phyloP scores from a whole-genome alignment of 2,113 vertebrate genomes.

The Procavia capensis region DNA sequence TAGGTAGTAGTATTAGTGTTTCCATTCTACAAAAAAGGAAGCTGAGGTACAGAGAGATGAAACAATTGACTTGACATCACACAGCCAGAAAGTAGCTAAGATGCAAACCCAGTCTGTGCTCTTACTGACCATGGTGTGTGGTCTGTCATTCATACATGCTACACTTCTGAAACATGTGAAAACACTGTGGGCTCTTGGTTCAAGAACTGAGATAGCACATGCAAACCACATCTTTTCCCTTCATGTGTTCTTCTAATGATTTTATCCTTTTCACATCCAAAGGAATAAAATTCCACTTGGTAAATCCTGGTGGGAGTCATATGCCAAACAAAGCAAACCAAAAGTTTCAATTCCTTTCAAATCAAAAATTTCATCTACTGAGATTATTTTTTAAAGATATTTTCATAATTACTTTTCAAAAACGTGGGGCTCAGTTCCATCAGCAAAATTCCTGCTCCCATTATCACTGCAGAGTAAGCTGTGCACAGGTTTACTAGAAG shows the following conservation, averaged over 20 bases:
- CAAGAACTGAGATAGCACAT: not conserved
- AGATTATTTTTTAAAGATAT: not conserved
- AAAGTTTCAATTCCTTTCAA: not conserved
- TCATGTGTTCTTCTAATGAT: not conserved
- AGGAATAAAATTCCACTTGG: not conserved
- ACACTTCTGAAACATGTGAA: not conserved
- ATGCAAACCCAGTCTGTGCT: not conserved
- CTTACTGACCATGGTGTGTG: not conserved
- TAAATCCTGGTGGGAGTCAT: not conserved
- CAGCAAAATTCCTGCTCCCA: not conserved
- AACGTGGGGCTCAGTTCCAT: not conserved
- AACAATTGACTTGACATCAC: not conserved
- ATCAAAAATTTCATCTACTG: not conserved
- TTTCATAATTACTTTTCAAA: conserved; percentile 16
- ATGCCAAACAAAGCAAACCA: conserved; percentile 37
- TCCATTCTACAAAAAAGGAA: not conserved
- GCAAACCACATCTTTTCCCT: not conserved
- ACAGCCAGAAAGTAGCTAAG: not conserved
- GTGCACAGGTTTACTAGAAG: not conserved
- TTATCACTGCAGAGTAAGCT: not conserved
- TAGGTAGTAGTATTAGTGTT: not conserved
- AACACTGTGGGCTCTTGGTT: not conserved
- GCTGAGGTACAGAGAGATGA: not conserved
- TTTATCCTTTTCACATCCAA: not conserved
- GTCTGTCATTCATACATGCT: not conserved